Conservation (phyloP, 2,113 vertebrate genomes). For the Hipposideros armiger region DNA sequence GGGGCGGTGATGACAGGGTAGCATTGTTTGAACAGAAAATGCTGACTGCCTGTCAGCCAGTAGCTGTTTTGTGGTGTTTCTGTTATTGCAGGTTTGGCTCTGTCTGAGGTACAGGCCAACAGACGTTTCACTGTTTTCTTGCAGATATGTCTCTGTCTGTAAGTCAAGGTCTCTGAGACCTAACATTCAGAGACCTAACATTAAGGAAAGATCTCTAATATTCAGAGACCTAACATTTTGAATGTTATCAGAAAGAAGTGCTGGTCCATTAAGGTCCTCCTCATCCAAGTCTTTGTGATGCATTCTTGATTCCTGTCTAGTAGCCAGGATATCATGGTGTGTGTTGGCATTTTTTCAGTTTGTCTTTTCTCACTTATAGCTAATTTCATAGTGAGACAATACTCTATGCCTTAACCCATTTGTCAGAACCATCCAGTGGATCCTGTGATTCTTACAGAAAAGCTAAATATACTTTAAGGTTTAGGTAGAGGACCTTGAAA, state of each 20-base stretch:
- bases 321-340: background rate
- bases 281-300: background rate
- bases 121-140: no score
- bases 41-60: no score
- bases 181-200: no score
- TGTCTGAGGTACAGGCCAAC: no score
- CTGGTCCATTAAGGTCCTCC: background rate
- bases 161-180: no score
- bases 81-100: no score
- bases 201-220: no score
- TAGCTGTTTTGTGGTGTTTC: no score
- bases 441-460: slow-evolving; percentile 30
- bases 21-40: no score
- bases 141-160: no score
- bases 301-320: background rate
- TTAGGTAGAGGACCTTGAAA: background rate
- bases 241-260: background rate
- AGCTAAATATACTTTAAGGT: background rate
- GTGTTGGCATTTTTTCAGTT: background rate
- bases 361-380: background rate
- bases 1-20: no score
- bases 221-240: background rate
- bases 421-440: background rate
- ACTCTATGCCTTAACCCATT: background rate
- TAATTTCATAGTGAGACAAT: background rate